phyloP scores from a whole-genome alignment of 2,888 invertebrate genomes.

The Trichopoda pennipes region DNA sequence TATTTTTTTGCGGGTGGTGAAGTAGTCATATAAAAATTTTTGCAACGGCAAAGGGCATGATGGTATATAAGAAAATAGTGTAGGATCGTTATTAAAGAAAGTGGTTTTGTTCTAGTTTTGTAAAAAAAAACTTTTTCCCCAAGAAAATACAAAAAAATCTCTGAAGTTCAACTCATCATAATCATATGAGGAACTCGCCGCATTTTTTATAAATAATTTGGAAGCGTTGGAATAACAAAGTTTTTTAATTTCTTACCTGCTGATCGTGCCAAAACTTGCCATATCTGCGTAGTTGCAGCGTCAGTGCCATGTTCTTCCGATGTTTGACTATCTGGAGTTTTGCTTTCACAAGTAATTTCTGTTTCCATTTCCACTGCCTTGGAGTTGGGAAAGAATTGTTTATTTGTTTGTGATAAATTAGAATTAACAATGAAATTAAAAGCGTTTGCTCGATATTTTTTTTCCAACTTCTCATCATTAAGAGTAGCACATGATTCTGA shows the following conservation, averaged over 20 bases:
- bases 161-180: too few species aligned
- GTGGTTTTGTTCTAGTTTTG: too few species aligned
- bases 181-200: too few species aligned
- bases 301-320: constrained; percentile 80
- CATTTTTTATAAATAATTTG: not conserved
- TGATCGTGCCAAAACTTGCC: constrained; percentile 81
- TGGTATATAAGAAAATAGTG: too few species aligned
- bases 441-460: constrained; percentile 14
- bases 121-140: too few species aligned
- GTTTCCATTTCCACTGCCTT: constrained; percentile 75
- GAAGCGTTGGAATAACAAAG: not conserved
- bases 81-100: too few species aligned
- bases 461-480: constrained; percentile 21
- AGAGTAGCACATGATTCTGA: constrained; percentile 1
- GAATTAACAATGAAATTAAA: constrained; percentile 15
- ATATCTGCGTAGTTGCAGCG: constrained; percentile 80
- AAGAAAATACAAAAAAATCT: too few species aligned
- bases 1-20: too few species aligned
- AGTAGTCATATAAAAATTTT: too few species aligned
- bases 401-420: constrained; percentile 21
- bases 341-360: constrained; percentile 72
- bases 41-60: too few species aligned
- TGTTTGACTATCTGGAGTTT: constrained; percentile 78
- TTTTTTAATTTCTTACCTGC: constrained; percentile 74
- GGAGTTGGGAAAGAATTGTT: constrained; percentile 50